Evolutionary conservation across 2,113 vertebrate genomes (phyloP), one percentile per base, ranked within the genome.

Genomic region (Anguilla rostrata): DNA sequence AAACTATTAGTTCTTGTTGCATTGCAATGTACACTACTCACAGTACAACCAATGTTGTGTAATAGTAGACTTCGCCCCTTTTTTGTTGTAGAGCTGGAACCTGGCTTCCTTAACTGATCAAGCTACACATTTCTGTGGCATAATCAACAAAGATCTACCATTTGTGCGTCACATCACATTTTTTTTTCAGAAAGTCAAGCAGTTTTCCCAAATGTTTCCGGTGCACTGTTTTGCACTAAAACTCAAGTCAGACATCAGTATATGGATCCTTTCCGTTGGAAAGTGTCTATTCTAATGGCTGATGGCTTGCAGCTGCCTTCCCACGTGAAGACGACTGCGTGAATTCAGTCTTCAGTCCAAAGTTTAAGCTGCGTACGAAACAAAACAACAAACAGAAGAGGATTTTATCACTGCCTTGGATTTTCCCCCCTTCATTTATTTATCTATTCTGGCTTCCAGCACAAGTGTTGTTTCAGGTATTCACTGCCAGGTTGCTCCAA

Each of bases 11-110:
- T 46, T 39, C 78, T 41, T 81, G 53, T 43, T 86, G 80, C 60
- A 81, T 53, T 43, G 85, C 34, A 60, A 43, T 84, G 15, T 9
- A 53, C 75, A 63, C 60, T 43, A 22, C 40, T 43, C 83, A 85
- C 43, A 53, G 20, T 85, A 85, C 84, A 85, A 41, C 4, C 75
- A 3, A 60, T 40, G 43, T 29, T 41, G 56, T 49, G 18, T 80
- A 80, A 46, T 80, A 34, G 84, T 80, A 79, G 6, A 1, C 18
- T 80, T 43, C 60, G 26, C 41, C n/a, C 39, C 34, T 80, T 81
- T 53, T 49, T 22, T 66, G 12, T 34, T 75, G 71, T 34, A 34
- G 71, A 75, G 71, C 71, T 29, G 71, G 26, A 75, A 75, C 26
- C 71, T 11, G 26, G n/a, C n/a, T 66, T n/a, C 7, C 71, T 11